Percentiles rank a stretch among this genome's conserved stretches.
Evolutionary conservation across 2,113 vertebrate species (phyloP).

Genomic region (Buteo buteo): DNA sequence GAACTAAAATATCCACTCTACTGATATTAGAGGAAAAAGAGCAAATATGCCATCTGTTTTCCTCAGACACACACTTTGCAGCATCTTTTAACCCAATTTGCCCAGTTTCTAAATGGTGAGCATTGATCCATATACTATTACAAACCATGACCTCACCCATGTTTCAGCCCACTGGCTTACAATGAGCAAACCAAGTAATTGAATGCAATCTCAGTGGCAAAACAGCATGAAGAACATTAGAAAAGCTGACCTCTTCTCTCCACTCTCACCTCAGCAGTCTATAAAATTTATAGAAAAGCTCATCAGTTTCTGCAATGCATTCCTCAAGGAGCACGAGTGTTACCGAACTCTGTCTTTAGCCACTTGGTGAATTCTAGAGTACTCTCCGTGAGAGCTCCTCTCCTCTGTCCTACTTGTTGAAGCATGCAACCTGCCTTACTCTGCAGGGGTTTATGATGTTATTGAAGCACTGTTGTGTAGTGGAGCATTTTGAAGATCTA

Average conservation of each 20-base stretch:
- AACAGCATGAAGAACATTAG: slow-evolving; percentile 20
- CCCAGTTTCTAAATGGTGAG: not conserved
- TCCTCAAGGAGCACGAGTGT: not conserved
- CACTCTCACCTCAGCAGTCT: not conserved
- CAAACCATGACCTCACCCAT: not conserved
- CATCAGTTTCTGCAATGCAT: not conserved
- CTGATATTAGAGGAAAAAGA: not conserved
- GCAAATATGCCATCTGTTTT: not conserved
- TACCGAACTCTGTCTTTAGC: not conserved
- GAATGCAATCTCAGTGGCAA: not conserved
- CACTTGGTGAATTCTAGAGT: not conserved
- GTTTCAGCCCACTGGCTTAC: slow-evolving; percentile 24
- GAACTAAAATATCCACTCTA: not conserved
- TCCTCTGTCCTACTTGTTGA: not conserved
- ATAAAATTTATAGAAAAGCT: slow-evolving; percentile 12
- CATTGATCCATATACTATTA: not conserved
- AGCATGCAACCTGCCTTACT: not conserved
- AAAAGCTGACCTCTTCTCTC: slow-evolving; percentile 2
- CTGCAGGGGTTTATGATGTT: not conserved
- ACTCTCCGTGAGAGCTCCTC: not conserved
- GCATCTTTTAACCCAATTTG: not conserved
- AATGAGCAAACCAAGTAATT: not conserved
- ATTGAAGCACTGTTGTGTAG: not conserved
- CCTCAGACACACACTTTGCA: not conserved
- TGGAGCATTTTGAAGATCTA: not conserved